phyloP scores from a whole-genome alignment of 2,797 vertebrate genomes.

The Hyperoplus lanceolatus region DNA sequence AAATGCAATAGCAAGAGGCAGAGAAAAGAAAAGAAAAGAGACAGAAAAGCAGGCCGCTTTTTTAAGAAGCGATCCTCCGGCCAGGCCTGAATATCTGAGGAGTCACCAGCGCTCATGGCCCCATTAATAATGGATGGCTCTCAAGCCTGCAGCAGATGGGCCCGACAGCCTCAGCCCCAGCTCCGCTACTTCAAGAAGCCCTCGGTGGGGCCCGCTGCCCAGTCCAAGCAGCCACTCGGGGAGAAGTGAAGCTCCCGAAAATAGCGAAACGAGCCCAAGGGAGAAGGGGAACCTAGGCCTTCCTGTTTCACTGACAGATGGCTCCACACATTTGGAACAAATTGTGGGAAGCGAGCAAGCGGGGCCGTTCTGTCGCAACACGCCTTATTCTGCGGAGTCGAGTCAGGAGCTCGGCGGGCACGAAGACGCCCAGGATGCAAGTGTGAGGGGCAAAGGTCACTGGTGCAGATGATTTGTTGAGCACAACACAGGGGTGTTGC shows the following conservation, averaged over 20 bases:
- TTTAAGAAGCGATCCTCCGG: slow-evolving; percentile 92
- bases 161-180: slow-evolving; percentile 86
- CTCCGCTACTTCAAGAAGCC: slow-evolving; percentile 87
- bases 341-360: slow-evolving; percentile 87
- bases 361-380: slow-evolving; percentile 80
- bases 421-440: slow-evolving; percentile 77
- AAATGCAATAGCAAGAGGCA: slow-evolving; percentile 53
- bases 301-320: slow-evolving; percentile 94
- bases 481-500: slow-evolving; percentile 59
- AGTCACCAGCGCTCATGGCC: slow-evolving; percentile 88
- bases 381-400: slow-evolving; percentile 72
- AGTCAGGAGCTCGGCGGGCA: slow-evolving; percentile 69
- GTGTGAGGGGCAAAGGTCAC: slow-evolving; percentile 73
- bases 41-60: slow-evolving; percentile 62
- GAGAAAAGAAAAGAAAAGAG: slow-evolving; percentile 53
- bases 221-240: slow-evolving; percentile 76
- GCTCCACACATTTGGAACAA: slow-evolving; percentile 88
- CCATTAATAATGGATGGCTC: slow-evolving; percentile 99
- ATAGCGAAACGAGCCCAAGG: slow-evolving; percentile 88
- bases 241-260: slow-evolving; percentile 91
- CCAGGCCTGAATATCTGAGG: slow-evolving; percentile 96
- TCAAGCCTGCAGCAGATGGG: slow-evolving; percentile 94
- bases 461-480: slow-evolving; percentile 81
- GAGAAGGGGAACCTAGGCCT: slow-evolving; percentile 90
- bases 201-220: slow-evolving; percentile 82